phyloP scores from a whole-genome alignment of 1,140 invertebrate genomes.

The Euwallacea similis region DNA sequence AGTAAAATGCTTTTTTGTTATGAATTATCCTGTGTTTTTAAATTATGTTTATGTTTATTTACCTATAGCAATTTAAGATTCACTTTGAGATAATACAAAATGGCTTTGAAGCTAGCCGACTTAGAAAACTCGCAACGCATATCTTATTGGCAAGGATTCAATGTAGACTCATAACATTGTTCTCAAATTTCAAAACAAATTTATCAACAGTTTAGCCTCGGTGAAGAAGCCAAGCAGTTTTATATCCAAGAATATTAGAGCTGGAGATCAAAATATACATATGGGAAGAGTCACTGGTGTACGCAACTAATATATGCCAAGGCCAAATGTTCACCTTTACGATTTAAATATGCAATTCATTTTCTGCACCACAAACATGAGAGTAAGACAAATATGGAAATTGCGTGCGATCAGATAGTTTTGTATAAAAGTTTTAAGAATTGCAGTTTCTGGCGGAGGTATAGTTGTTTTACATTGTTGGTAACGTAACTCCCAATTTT shows the following conservation, averaged over 20 bases:
- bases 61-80: no score
- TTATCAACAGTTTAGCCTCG: conserved; percentile 4
- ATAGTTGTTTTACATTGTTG: no score
- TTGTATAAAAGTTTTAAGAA: neutral
- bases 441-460: neutral
- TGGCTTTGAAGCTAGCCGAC: no score
- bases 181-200: conserved; percentile 13
- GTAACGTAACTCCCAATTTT: no score
- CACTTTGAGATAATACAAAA: no score
- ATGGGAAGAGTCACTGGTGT: conserved; percentile 5
- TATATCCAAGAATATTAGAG: neutral
- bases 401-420: neutral
- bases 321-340: conserved; percentile 20
- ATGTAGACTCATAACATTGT: neutral
- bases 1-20: no score
- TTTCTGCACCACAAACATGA: neutral
- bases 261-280: neutral
- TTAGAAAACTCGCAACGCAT: no score
- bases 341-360: conserved; percentile 14
- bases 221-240: neutral
- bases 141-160: conserved; percentile 5
- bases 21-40: no score
- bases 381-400: neutral
- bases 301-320: conserved; percentile 12
- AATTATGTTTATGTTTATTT: no score